Base-by-base conservation (phyloP, 2,888 invertebrate genomes). In the Calameuta idolon region DNA sequence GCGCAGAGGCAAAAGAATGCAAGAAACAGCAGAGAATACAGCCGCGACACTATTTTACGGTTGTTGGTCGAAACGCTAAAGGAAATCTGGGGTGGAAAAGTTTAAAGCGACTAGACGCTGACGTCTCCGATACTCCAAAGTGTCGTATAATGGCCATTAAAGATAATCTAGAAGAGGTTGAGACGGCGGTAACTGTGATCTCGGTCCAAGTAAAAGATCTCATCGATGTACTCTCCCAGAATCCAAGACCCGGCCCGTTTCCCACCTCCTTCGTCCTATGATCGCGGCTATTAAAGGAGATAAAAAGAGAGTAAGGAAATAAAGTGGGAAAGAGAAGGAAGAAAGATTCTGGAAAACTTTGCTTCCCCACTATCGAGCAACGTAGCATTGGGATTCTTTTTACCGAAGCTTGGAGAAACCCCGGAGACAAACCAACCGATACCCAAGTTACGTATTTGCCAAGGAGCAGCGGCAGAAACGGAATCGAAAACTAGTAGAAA, bases 91-190 rank as follows among this genome's bases (percentile, higher is more conserved):
- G 55, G 15, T 55, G 55, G 55, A 55, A 55, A 77, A 82, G 81
- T 76, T 81, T 82, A 80, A 79, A 79, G 78, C 80, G 79, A 83
- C 82, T 79, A 79, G 82, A 84, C 82, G 81, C 80, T 82, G 84
- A 81, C 83, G 82, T 83, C 83, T 83, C 79, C 80, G 81, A 83
- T 83, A 83, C 80, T 80, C 81, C 75, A 77, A 80, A 81, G 81
- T 77, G 76, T 81, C 83, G 82, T 82, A 85, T 83, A 85, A 86
- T 82, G 83, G 80, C 81, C 83, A 84, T 85, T 83, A 86, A 84
- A 83, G 83, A 83, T 86, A 86, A 86, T 83, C 82, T 83, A 80
- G 81, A 82, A 80, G 81, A 75, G 75, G 81, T 79, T 75, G 78
- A 83, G 81, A 55, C n/a, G 37, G n/a, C 40, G 35, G n/a, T 75